These are phyloP conservation scores for Epinotia brunnichana DNA, from an alignment of 2,888 invertebrate genomes.

Conservation along the genomic window DNA sequence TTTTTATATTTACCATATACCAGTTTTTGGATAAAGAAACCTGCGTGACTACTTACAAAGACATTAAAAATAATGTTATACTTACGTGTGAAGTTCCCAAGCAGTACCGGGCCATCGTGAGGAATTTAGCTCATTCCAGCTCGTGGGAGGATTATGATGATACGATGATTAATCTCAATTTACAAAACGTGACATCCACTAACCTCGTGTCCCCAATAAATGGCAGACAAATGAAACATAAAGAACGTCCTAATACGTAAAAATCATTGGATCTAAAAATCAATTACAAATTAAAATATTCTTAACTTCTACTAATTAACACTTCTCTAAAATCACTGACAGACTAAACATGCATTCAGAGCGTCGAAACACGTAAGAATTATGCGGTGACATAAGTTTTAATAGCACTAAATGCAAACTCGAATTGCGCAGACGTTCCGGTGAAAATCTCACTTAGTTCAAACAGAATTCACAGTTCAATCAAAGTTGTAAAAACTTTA, in stretches of 20 bases:
- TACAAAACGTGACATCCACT: too few relatives aligned
- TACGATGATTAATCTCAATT: too few relatives aligned
- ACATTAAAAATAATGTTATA: too few relatives aligned
- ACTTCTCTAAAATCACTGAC: not conserved
- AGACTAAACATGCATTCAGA: constrained; percentile 2
- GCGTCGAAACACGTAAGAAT: not conserved
- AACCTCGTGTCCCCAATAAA: too few relatives aligned
- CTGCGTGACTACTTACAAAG: too few relatives aligned
- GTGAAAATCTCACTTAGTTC: constrained; percentile 37
- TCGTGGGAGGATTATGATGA: too few relatives aligned
- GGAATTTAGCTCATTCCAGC: too few relatives aligned
- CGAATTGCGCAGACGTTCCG: constrained; percentile 24
- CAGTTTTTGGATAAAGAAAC: too few relatives aligned
- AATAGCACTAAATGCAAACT: constrained; percentile 42
- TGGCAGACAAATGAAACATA: too few relatives aligned
- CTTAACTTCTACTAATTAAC: not conserved
- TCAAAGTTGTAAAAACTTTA: constrained; percentile 44
- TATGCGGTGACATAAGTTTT: constrained; percentile 33
- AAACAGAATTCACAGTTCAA: constrained; percentile 41
- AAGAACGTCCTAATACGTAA: not conserved
- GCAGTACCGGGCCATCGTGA: too few relatives aligned
- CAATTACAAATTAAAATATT: not conserved
- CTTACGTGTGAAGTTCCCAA: too few relatives aligned
- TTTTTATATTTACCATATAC: too few relatives aligned
- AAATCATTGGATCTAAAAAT: not conserved